Percentiles rank a stretch among this genome's conserved stretches.
Evolutionary conservation across 1,140 invertebrate species (phyloP).

Genomic region (Macrocentrus cingulum): DNA sequence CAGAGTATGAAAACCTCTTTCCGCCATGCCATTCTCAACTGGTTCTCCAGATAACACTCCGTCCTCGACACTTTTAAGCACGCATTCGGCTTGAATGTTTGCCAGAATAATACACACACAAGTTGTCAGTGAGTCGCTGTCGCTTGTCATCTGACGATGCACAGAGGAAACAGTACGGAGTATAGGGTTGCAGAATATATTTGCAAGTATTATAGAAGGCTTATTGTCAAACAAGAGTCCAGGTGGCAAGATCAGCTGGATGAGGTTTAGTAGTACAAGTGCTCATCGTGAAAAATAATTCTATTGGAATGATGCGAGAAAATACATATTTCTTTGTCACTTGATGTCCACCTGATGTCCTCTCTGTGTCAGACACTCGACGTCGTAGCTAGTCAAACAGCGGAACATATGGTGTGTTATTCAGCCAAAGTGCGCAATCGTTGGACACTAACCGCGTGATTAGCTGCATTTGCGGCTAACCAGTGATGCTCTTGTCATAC

Average conservation of each 20-base stretch:
- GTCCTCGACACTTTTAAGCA: slow-evolving; percentile 21
- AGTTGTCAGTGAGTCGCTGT: slow-evolving; percentile 23
- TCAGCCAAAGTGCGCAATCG: slow-evolving; percentile 35
- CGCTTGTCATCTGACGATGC: no score
- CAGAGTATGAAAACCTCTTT: slow-evolving; percentile 46
- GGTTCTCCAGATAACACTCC: slow-evolving; percentile 4
- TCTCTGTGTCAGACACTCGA: background rate
- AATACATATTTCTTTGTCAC: no score
- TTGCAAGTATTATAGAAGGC: slow-evolving; percentile 32
- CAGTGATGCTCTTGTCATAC: slow-evolving; percentile 18
- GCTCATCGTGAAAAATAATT: no score
- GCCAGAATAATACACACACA: slow-evolving; percentile 35
- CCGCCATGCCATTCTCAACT: slow-evolving; percentile 28
- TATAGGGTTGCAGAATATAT: no score
- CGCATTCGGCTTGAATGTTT: slow-evolving; percentile 40
- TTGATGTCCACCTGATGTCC: no score
- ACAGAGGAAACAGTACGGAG: no score
- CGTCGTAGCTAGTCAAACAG: no score
- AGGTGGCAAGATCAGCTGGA: no score
- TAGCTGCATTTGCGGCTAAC: slow-evolving; percentile 50
- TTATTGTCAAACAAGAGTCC: no score
- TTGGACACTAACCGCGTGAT: slow-evolving; percentile 41
- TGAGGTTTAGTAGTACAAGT: no score
- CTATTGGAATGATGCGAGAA: no score
- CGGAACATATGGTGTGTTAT: background rate